These are phyloP conservation scores for Drosophila yakuba DNA, from an alignment of 1,140 invertebrate genomes.

Conservation along the genomic window DNA sequence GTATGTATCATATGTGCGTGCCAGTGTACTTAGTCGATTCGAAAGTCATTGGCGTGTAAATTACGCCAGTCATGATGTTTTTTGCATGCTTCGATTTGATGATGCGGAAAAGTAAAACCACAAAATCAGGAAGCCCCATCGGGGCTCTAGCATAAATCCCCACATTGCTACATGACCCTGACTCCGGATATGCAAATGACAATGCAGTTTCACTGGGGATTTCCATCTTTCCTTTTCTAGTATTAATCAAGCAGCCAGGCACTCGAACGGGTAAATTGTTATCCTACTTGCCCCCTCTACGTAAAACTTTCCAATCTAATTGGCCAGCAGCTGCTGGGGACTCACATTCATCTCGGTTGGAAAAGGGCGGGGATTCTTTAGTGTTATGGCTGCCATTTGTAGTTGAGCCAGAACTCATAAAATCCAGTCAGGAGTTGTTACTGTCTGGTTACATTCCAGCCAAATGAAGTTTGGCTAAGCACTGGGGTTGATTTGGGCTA, in stretches of 20 bases:
- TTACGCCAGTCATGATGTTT: slow-evolving; percentile 76
- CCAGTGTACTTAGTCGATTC: slow-evolving; percentile 60
- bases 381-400: slow-evolving; percentile 75
- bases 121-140: slow-evolving; percentile 47
- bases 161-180: slow-evolving; percentile 10
- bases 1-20: slow-evolving; percentile 9
- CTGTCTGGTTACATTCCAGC: slow-evolving; percentile 27
- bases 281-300: slow-evolving; percentile 17
- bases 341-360: slow-evolving; percentile 28
- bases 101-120: slow-evolving; percentile 79
- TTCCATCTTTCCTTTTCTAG: slow-evolving; percentile 1
- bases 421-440: slow-evolving; percentile 72
- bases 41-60: slow-evolving; percentile 78
- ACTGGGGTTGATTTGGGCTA: slow-evolving; percentile 13
- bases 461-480: slow-evolving; percentile 46
- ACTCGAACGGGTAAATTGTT: slow-evolving; percentile 52
- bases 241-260: slow-evolving; percentile 45
- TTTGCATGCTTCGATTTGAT: slow-evolving; percentile 68
- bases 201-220: slow-evolving; percentile 52
- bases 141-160: slow-evolving; percentile 42
- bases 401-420: slow-evolving; percentile 78
- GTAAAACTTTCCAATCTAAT: slow-evolving; percentile 75
- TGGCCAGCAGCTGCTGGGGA: slow-evolving; percentile 52
- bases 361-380: slow-evolving; percentile 55
- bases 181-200: slow-evolving; percentile 71